Evolutionary conservation across 2,113 vertebrate genomes (phyloP).

Genomic region (Hippocampus comes): DNA sequence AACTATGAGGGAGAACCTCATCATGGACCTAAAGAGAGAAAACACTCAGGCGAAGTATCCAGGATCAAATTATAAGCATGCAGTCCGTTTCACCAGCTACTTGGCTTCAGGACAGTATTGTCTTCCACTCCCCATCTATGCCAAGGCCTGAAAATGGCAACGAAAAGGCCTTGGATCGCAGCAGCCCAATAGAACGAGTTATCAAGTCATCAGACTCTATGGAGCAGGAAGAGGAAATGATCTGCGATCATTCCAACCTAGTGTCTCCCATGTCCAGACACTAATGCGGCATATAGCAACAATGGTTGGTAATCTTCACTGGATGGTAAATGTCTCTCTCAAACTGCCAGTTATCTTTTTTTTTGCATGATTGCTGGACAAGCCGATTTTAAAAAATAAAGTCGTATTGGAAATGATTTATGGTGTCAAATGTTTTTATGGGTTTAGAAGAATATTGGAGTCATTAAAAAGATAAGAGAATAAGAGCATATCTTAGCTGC

Average conservation of each 20-base stretch:
- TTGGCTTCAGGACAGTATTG: not conserved
- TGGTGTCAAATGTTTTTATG: too few relatives aligned
- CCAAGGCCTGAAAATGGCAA: not conserved
- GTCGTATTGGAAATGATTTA: too few relatives aligned
- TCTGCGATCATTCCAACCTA: not conserved
- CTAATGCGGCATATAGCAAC: too few relatives aligned
- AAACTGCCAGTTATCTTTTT: too few relatives aligned
- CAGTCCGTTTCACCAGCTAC: too few relatives aligned
- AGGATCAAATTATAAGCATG: too few relatives aligned
- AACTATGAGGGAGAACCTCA: not conserved
- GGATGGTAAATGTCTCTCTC: too few relatives aligned
- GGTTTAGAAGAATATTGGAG: too few relatives aligned
- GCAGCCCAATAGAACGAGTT: not conserved
- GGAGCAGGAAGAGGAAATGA: not conserved
- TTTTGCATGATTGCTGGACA: too few relatives aligned
- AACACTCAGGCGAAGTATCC: not conserved
- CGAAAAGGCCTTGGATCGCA: not conserved
- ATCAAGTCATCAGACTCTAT: not conserved
- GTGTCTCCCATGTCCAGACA: too few relatives aligned
- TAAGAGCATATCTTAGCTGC: not conserved
- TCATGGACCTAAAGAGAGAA: not conserved
- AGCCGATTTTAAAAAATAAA: too few relatives aligned
- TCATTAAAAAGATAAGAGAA: not conserved
- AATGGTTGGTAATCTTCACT: too few relatives aligned
- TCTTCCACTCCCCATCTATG: not conserved